Base-by-base conservation (phyloP, 2,888 invertebrate genomes). In the Lamellibrachia satsuma region DNA sequence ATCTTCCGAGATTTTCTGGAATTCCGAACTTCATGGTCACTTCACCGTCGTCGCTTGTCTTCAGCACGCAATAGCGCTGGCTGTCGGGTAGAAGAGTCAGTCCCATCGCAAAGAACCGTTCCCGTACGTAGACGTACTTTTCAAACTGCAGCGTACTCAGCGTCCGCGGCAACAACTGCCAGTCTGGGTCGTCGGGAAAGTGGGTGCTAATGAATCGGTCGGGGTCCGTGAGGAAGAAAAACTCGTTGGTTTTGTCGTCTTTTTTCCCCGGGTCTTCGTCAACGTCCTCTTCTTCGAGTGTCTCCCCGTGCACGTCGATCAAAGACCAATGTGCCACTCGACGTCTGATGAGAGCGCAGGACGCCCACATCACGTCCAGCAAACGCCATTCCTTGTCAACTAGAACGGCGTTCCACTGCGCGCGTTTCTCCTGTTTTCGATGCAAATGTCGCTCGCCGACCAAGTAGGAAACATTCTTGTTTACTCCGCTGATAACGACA, bases 341-440 rank as follows among this genome's bases (percentile, higher is more conserved):
- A 57, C 95, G 94, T 6, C 95, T 95, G 52, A 96, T 95, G 3
- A 96, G 95, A 93, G 95, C 95, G 7, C 95, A 95, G 52, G 95
- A 95, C 39, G 96, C 96, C 96, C 96, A 96, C 94, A 96, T 95
- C 39, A 95, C 95, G 93, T 96, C 96, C 3, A 96, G 92, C 92
- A 96, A 95, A n/a, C 95, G 94, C 96, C 96, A 96, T 90, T 95
- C 95, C 27, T 94, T 95, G 52, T 95, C 94, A 11, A 96, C 94
- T 91, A 94, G 95, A 6, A 96, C 96, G 22, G 95, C 95, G 94
- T 96, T 96, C 96, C 96, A 96, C 94, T 96, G 96, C 8, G 96
- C 96, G 15, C 22, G 75, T 75, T 4, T 75, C 22, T 75, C 22
- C 92, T 94, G 94, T 52, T 95, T 93, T 94, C 96, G 95, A 52